Evolutionary conservation across 2,113 vertebrate genomes (phyloP), one percentile per base, ranked within the genome.

Genomic region (Rostratula benghalensis): DNA sequence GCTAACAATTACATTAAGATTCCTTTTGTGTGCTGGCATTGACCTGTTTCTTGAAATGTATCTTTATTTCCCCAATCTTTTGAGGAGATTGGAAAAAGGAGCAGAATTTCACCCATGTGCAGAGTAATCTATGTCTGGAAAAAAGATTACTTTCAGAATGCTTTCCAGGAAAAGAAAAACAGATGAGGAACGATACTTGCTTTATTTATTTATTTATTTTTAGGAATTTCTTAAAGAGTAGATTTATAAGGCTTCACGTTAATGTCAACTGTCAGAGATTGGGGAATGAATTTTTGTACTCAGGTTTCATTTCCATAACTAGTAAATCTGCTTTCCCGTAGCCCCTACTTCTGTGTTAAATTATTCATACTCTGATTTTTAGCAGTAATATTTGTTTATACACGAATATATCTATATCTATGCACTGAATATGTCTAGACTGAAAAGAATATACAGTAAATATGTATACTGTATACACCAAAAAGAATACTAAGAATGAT

Each of bases 101-200:
- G 64, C 88, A 96, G 67, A 87, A 94, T 96, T 97, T 95, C 46
- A 92, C 76, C 87, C 69, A 74, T 78, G n/a, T 94, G 92, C 37
- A 85, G 87, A 87, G 85, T 96, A 97, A 97, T 94, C 87, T 93
- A 61, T 95, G 82, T 85, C 91, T 98, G 96, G 93, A 95, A 97
- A 96, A 97, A 94, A 96, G 78, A 95, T 97, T 96, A 71, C 56
- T 63, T 88, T 95, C 77, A 83, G 76, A 95, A 89, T 51, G 71
- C 51, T 70, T 96, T 96, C 64, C 84, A 92, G 89, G 83, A 95
- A 96, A 96, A 97, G 95, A 93, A 97, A 98, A 97, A 86, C 92
- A 96, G 87, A 96, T 76, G 70, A 97, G 68, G 61, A 87, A 80
- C 46, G 11, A 69, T 91, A 51, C 39, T 89, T 64, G 10, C 43